Conservation (phyloP, 2,888 invertebrate species). For the Meandrusa payeni region DNA sequence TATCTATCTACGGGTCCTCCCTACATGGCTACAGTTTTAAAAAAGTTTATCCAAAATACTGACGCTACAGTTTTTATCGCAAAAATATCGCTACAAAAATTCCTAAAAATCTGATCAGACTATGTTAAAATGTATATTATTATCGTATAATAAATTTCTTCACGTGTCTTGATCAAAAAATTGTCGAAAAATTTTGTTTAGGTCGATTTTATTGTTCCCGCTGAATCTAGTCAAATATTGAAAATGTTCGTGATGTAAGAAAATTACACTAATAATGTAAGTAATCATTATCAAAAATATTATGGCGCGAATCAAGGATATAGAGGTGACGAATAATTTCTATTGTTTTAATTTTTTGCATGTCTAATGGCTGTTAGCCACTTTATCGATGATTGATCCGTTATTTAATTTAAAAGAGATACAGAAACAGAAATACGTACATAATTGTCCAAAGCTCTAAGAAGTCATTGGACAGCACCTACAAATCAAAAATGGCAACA, state of each 20-base stretch:
- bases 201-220: constrained; percentile 69
- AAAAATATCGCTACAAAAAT: constrained; percentile 72
- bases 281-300: too few species aligned
- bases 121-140: constrained; percentile 43
- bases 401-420: too few species aligned
- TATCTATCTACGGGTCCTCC: constrained; percentile 70
- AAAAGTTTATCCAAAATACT: constrained; percentile 71
- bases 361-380: too few species aligned
- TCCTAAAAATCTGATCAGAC: constrained; percentile 60
- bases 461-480: too few species aligned
- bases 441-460: too few species aligned
- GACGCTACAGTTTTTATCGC: constrained; percentile 60
- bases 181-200: constrained; percentile 62
- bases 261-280: too few species aligned
- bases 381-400: too few species aligned
- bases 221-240: constrained; percentile 35
- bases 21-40: constrained; percentile 57
- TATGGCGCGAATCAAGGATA: too few species aligned
- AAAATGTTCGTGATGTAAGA: constrained; percentile 26
- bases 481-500: too few species aligned
- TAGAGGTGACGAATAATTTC: too few species aligned
- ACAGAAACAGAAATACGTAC: too few species aligned
- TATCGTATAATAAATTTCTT: constrained; percentile 35
- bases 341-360: too few species aligned
- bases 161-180: constrained; percentile 41